Percentiles rank a stretch among this genome's conserved stretches.
Evolutionary conservation across 2,797 vertebrate species (phyloP).

Genomic region (Crenichthys baileyi): DNA sequence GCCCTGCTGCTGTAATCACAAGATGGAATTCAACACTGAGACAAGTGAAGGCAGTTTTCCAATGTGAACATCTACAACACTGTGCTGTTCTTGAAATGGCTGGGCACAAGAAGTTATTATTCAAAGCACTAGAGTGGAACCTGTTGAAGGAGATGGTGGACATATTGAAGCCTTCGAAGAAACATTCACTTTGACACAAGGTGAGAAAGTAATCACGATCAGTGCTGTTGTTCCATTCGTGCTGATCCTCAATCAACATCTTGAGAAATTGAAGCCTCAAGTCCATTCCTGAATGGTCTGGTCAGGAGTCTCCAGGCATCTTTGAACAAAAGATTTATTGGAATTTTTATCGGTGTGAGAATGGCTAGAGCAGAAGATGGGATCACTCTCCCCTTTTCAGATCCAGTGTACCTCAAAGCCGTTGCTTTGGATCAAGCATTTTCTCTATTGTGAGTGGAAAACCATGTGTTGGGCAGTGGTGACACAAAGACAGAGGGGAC

Average conservation of each 20-base stretch:
- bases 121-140: conserved; percentile 45
- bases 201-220: conserved; percentile 24
- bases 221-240: conserved; percentile 11
- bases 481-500: conserved; percentile 11
- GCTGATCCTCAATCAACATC: background rate
- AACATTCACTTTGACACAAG: conserved; percentile 49
- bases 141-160: conserved; percentile 44
- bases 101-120: conserved; percentile 31
- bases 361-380: conserved; percentile 6
- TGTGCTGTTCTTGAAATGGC: conserved; percentile 35
- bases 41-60: conserved; percentile 42
- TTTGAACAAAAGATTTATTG: conserved; percentile 10
- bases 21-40: no score
- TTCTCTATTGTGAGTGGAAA: conserved; percentile 33
- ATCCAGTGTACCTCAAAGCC: conserved; percentile 53
- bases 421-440: conserved; percentile 45
- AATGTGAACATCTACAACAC: conserved; percentile 37
- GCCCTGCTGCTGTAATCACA: no score
- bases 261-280: conserved; percentile 11
- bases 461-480: conserved; percentile 29
- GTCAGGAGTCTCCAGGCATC: conserved; percentile 11
- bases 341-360: background rate
- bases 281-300: conserved; percentile 15
- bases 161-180: conserved; percentile 40
- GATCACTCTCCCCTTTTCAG: conserved; percentile 40